Base-by-base conservation (phyloP, 2,888 invertebrate species). In the Helobdella robusta region DNA sequence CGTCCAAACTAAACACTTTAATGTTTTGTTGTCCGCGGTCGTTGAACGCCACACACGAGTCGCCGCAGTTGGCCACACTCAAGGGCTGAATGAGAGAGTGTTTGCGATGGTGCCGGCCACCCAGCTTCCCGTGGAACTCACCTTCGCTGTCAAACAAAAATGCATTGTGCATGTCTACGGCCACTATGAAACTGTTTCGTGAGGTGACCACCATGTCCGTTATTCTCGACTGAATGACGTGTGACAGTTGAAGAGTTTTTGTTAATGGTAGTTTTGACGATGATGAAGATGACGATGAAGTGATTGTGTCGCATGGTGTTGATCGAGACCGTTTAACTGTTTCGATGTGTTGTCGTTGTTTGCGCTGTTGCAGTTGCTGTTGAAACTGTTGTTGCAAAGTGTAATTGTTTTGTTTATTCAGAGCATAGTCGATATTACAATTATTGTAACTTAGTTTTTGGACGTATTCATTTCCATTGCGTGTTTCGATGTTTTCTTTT, bases 11-110 rank as follows among this genome's bases (percentile, higher is more conserved):
- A n/a, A 40, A 40, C 11, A 40, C n/a, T 40, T 40, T 40, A n/a
- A 40, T 40, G 44, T 40, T 40, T 40, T n/a, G 44, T 40, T 40
- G 44, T 40, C 44, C 44, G 11, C 44, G 44, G 44, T 40, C 44
- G 44, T 40, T 40, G 44, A 40, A 40, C 11, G 44, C 44, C 11
- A 40, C 44, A n/a, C n/a, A n/a, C 11, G 11, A 11, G 44, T 40
- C 44, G n/a, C 44, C 44, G 44, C 44, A 40, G 11, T 11, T 40
- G 11, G 44, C 44, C 44, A 40, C 11, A 40, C 44, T 40, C 44
- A n/a, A 15, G 11, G 44, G 44, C n/a, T 40, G 44, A 40, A 40
- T n/a, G 44, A 40, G 44, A 40, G 44, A 11, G 44, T 40, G 44
- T 11, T 40, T 40, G 44, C 44, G 11, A n/a, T 40, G 44, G 44